Conservation (phyloP, 2,888 invertebrate genomes). For the Syrphus vitripennis region DNA sequence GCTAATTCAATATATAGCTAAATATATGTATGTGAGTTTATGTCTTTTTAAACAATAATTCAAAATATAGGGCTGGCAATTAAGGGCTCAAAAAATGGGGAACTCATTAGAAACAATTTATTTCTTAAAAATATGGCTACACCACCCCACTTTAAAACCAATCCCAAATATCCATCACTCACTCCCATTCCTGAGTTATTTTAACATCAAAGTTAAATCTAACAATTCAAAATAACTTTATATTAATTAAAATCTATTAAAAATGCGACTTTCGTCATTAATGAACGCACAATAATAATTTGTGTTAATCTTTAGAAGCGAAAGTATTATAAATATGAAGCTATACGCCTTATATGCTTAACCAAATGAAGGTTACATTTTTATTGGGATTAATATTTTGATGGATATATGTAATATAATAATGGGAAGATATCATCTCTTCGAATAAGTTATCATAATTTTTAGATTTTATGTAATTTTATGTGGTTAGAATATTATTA, state of each 20-base stretch:
- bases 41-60: no score
- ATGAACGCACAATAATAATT: neutral
- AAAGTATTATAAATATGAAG: neutral
- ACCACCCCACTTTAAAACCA: no score
- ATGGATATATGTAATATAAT: neutral
- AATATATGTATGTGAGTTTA: no score
- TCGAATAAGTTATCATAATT: neutral
- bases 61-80: no score
- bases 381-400: neutral
- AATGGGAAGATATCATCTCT: neutral
- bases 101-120: no score
- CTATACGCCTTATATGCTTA: neutral
- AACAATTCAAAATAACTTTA: neutral
- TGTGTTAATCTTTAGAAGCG: neutral
- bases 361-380: neutral
- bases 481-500: neutral
- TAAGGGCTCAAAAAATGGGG: no score
- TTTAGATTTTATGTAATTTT: neutral
- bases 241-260: neutral
- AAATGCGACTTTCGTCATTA: neutral
- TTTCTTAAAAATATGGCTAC: no score
- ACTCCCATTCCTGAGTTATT: no score
- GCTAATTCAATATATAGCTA: no score
- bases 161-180: no score
- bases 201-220: no score